Percentiles rank a stretch among this genome's conserved stretches.
Conservation (phyloP, 2,888 invertebrate species). For the Tetropium fuscum region DNA sequence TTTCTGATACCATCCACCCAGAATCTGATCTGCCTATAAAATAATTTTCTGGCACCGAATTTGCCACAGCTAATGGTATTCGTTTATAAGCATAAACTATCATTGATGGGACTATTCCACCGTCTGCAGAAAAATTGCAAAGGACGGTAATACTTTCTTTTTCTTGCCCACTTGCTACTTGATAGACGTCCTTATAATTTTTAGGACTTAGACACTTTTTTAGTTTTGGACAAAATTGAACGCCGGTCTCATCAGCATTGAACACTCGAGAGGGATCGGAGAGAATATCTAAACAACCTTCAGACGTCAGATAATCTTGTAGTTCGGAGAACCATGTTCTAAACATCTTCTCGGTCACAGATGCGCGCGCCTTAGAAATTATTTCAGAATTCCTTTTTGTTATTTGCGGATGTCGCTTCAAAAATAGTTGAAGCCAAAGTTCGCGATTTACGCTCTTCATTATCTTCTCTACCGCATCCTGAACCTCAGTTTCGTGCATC, state of each 20-base stretch:
- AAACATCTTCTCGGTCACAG: background rate
- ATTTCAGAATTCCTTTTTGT: background rate
- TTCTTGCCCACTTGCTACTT: background rate
- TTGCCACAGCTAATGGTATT: background rate
- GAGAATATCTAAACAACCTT: too few species aligned
- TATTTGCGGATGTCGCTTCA: slow-evolving; percentile 6
- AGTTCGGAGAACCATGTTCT: slow-evolving; percentile 7
- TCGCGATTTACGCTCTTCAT: background rate
- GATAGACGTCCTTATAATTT: background rate
- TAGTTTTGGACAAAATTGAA: slow-evolving; percentile 11
- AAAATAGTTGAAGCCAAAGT: slow-evolving; percentile 2
- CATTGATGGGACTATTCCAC: slow-evolving; percentile 29
- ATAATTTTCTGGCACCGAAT: slow-evolving; percentile 8
- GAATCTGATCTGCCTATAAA: slow-evolving; percentile 29
- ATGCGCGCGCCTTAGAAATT: slow-evolving; percentile 1
- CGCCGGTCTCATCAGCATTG: slow-evolving; percentile 9
- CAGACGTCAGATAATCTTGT: too few species aligned
- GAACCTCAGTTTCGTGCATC: slow-evolving; percentile 9
- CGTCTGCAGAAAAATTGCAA: slow-evolving; percentile 3
- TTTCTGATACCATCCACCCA: slow-evolving; percentile 3
- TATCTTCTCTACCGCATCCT: slow-evolving; percentile 9
- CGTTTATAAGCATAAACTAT: slow-evolving; percentile 30
- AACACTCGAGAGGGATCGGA: too few species aligned
- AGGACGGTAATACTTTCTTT: slow-evolving; percentile 15
- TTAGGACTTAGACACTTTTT: too few species aligned